Evolutionary conservation across 2,113 vertebrate genomes (phyloP).

Genomic region (Tursiops truncatus): DNA sequence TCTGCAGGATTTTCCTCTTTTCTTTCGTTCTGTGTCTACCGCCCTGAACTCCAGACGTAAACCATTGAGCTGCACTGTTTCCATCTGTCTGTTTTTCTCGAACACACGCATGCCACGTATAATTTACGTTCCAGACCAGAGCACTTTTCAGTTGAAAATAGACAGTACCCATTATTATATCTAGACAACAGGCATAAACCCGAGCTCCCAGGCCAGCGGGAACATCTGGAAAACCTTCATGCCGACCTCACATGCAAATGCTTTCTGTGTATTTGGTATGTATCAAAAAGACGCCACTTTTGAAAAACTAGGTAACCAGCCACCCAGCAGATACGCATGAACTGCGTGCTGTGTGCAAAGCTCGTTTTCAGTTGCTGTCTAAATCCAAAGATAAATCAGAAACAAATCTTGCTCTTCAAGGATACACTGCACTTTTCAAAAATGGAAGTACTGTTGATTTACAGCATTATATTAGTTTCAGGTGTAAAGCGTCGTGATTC

Average conservation of each 20-base stretch:
- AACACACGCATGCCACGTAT: background rate
- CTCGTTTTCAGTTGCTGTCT: background rate
- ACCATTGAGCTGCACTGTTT: background rate
- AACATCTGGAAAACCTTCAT: background rate
- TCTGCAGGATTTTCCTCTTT: background rate
- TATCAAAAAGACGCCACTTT: background rate
- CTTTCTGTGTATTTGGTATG: background rate
- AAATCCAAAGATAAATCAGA: background rate
- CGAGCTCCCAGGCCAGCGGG: background rate
- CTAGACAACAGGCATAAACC: too few relatives aligned
- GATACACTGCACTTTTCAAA: background rate
- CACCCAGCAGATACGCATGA: background rate
- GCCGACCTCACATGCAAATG: fast-evolving
- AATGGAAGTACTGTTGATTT: background rate
- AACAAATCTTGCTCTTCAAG: background rate
- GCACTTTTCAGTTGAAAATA: background rate
- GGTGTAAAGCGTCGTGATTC: fast-evolving
- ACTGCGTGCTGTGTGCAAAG: background rate
- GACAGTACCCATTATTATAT: background rate
- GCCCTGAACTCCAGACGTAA: background rate
- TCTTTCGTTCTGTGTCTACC: background rate
- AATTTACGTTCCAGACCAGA: background rate
- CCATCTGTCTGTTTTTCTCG: background rate
- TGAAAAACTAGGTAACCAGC: background rate
- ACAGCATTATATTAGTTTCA: background rate